Evolutionary conservation across 2,888 invertebrate genomes (phyloP).

Genomic region (Nomada fabriciana): DNA sequence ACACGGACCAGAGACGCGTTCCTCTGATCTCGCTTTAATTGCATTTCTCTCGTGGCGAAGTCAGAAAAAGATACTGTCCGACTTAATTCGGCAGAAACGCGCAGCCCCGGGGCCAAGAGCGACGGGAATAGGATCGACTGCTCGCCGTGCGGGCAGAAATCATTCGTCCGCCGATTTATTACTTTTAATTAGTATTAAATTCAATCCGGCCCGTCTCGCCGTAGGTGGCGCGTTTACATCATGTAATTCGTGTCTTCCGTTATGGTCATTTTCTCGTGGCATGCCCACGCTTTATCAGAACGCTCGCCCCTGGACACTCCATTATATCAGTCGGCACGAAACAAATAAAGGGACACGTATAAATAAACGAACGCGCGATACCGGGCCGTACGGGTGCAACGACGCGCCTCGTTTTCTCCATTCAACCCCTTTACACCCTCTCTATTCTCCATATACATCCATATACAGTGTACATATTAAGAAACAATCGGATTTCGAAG

Average conservation of each 20-base stretch:
- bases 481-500: too few species aligned
- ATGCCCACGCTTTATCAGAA: conserved; percentile 73
- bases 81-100: conserved; percentile 72
- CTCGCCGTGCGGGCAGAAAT: conserved; percentile 62
- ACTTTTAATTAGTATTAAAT: conserved; percentile 80
- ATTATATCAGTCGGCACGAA: conserved; percentile 58
- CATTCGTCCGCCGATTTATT: conserved; percentile 77
- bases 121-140: conserved; percentile 71
- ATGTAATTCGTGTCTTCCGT: conserved; percentile 75
- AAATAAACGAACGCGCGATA: conserved; percentile 29
- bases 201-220: conserved; percentile 73
- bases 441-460: too few species aligned
- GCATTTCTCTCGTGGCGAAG: conserved; percentile 71
- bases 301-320: conserved; percentile 52
- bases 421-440: too few species aligned
- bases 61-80: conserved; percentile 74
- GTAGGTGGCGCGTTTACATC: conserved; percentile 77
- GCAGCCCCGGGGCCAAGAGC: conserved; percentile 41
- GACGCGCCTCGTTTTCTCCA: not conserved
- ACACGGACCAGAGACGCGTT: conserved; percentile 48
- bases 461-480: too few species aligned
- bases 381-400: not conserved
- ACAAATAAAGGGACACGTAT: conserved; percentile 28
- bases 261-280: conserved; percentile 73
- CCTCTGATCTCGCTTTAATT: conserved; percentile 72